Conservation (phyloP, 2,888 invertebrate species). For the Ochropleura leucogaster region DNA sequence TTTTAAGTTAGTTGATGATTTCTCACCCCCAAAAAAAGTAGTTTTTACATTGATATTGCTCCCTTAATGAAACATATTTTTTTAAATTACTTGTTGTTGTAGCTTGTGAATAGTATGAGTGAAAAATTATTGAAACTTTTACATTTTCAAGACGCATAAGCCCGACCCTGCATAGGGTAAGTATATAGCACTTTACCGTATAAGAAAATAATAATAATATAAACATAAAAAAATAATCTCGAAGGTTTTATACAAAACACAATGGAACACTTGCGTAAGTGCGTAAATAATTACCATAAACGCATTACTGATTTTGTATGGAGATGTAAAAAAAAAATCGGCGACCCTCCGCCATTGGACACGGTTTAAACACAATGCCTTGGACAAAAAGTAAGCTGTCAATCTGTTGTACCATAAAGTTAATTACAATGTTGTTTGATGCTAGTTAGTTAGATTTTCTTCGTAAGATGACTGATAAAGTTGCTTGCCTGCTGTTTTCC, state of each 20-base stretch:
- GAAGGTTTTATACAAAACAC: conserved; percentile 53
- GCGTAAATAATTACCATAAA: conserved; percentile 63
- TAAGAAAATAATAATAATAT: conserved; percentile 16
- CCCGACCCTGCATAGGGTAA: not conserved
- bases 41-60: not conserved
- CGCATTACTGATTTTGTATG: conserved; percentile 52
- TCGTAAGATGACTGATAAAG: conserved; percentile 19
- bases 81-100: not conserved
- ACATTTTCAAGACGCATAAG: not conserved
- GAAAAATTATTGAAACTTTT: not conserved
- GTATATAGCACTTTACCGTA: not conserved
- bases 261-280: conserved; percentile 54
- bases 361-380: conserved; percentile 63
- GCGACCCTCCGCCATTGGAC: conserved; percentile 50
- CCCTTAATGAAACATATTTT: not conserved
- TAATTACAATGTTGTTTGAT: conserved; percentile 29
- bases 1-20: too few relatives aligned
- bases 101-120: too few relatives aligned
- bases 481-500: not conserved
- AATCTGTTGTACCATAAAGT: conserved; percentile 42
- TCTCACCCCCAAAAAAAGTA: too few relatives aligned
- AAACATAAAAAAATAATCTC: conserved; percentile 16
- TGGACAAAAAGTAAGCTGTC: conserved; percentile 56
- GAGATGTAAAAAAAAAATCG: conserved; percentile 50
- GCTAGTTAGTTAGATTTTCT: conserved; percentile 22